Evolutionary conservation across 2,797 vertebrate genomes (phyloP), one percentile per base, ranked within the genome.

Genomic region (Lateolabrax maculatus): DNA sequence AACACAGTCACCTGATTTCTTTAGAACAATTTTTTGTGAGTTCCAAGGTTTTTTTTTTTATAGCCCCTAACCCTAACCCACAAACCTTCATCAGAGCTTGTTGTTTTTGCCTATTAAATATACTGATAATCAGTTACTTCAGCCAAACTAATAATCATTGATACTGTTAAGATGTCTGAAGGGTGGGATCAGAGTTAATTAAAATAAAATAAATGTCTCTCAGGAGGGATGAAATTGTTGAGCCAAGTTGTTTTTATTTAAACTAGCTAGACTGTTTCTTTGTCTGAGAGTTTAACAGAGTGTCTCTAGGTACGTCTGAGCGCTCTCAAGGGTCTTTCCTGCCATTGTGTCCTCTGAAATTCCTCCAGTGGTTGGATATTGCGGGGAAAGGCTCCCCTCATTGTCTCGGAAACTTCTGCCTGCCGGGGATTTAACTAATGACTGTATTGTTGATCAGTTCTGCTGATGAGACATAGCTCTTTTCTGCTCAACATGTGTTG

Each of bases 291-390:
- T 72, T 61, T 46, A 43, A 55, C 41, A 56, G 43, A 44, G 53
- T 12, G 48, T 53, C 49, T 81, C 61, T 29, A 52, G 31, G 23
- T 75, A 39, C n/a, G 71, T 67, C 68, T 6, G 29, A 72, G 55
- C 36, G 56, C 25, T 52, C n/a, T 10, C 37, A 2, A 21, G 66
- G 68, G 62, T 65, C 51, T 84, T 93, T 93, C 92, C 92, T 92
- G 89, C 65, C 69, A 88, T 94, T 94, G 92, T 93, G 52, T 11
- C 65, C 43, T 0, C 11, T 41, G 51, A 68, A 85, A 82, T 89
- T 93, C 84, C 81, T 89, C 66, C 53, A 49, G 53, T 12, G 13
- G 39, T 51, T 52, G 74, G 82, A 79, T 49, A 78, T 82, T 79
- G 75, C 80, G 84, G 72, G 76, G 53, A 66, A 77, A 29, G 19